These are phyloP conservation scores for Caenorhabditis afra DNA, from an alignment of 2,888 invertebrate genomes.

Conservation along the genomic window DNA sequence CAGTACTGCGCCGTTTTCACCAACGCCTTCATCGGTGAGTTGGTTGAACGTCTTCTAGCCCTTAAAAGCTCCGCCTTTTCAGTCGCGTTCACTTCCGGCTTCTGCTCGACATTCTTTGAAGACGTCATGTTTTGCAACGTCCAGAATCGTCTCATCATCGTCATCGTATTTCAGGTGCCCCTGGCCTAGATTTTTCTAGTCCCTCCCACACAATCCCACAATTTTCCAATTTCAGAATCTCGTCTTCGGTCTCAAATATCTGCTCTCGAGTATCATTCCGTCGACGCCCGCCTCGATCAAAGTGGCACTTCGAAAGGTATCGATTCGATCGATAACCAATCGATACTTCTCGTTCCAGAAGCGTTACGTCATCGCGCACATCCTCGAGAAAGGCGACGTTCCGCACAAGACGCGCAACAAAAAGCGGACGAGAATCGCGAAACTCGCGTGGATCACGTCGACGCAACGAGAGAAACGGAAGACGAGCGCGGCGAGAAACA, in stretches of 20 bases:
- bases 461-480: conserved; percentile 26
- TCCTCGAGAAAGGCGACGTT: conserved; percentile 67
- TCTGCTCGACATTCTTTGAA: conserved; percentile 76
- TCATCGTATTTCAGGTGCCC: conserved; percentile 68
- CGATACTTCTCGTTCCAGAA: too few relatives aligned
- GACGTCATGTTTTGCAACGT: conserved; percentile 58
- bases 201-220: too few relatives aligned
- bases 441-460: conserved; percentile 66
- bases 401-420: conserved; percentile 53
- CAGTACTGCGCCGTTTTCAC: conserved; percentile 82
- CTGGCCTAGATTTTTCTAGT: background rate
- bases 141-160: conserved; percentile 66
- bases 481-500: background rate
- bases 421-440: conserved; percentile 57
- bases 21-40: conserved; percentile 82
- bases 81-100: conserved; percentile 73
- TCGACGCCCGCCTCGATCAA: conserved; percentile 62
- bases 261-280: conserved; percentile 67
- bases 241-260: conserved; percentile 66
- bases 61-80: too few relatives aligned
- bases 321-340: background rate
- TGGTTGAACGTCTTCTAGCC: background rate
- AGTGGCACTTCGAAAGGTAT: conserved; percentile 63
- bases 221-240: conserved; percentile 60
- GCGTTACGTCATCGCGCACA: conserved; percentile 63